These are phyloP conservation scores for Microtus ochrogaster DNA, from an alignment of 2,113 vertebrate species.

Conservation along the genomic window DNA sequence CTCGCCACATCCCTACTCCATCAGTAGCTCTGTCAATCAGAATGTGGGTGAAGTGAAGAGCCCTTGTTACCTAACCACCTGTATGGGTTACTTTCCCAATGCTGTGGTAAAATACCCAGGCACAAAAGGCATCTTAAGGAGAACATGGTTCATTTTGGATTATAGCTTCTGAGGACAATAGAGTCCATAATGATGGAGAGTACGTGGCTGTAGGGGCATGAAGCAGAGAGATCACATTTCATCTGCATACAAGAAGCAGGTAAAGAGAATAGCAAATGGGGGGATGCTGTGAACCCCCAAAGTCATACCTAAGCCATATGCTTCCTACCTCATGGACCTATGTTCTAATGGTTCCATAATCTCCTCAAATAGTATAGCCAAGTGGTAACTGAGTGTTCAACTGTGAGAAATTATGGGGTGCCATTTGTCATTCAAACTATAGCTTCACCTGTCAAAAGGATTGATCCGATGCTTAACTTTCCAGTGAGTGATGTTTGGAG, in stretches of 20 bases:
- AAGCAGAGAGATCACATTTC: not conserved
- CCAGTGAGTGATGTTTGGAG: not conserved
- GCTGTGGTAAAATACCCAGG: not conserved
- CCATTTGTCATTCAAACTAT: no score
- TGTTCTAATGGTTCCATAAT: not conserved
- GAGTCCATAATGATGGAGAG: not conserved
- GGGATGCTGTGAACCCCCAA: not conserved
- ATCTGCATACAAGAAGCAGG: not conserved
- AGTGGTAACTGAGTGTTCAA: not conserved
- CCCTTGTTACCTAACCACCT: not conserved
- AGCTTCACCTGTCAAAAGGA: not conserved
- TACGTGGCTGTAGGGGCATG: not conserved
- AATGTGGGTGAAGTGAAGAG: not conserved
- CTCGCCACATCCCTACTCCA: not conserved
- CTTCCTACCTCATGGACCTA: not conserved
- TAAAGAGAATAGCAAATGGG: not conserved
- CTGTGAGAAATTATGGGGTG: not conserved
- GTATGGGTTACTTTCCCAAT: not conserved
- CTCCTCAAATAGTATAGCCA: not conserved
- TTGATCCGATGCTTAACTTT: not conserved
- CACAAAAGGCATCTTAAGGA: not conserved
- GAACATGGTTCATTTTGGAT: not conserved
- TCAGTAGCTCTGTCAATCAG: fast-evolving
- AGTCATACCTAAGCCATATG: not conserved
- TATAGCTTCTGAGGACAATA: no score